Evolutionary conservation across 2,797 vertebrate species (phyloP), one percentile per base, ranked within the genome.

Genomic region (Anolis apletophallus): DNA sequence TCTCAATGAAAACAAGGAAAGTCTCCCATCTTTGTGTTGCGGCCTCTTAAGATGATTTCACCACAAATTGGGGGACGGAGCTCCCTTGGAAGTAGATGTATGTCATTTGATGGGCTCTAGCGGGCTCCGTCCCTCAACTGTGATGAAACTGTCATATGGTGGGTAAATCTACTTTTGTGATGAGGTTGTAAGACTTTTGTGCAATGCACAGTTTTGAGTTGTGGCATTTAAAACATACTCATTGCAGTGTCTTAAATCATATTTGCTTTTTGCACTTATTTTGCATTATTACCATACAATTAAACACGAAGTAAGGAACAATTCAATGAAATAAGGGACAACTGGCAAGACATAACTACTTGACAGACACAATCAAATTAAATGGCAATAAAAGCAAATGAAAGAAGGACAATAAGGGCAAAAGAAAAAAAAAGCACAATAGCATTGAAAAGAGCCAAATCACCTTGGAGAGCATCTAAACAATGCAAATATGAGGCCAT

Each of bases 221-320:
- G 5, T 40, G 40, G 40, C 40, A 40, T 5, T 40, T 40, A 40
- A 40, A 40, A 40, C 40, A 40, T 5, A 40, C 5, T 46, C 11
- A 14, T 26, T 75, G 12, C 5, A 29, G 29, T 52, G 13, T 29
- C 26, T 52, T 75, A n/a, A 23, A 50, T 52, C 13, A 75, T 29
- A 75, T 46, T 13, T 50, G 36, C 9, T 50, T 46, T 46, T 74
- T 74, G 36, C 21, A 13, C 11, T 68, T 23, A 54, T 68, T 32
- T 0, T 23, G 46, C 46, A 69, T 55, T 23, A 14, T 12, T 36
- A 54, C 5, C 34, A 52, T 23, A 55, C 67, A 55, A 55, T 82
- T 81, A 34, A 81, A 81, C 50, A 40, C 40, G 34, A 69, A 69
- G 26, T 29, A 82, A 82, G 50, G 29, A 71, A 82, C 13, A 36